phyloP scores from a whole-genome alignment of 2,797 vertebrate species.

The Salmo trutta region DNA sequence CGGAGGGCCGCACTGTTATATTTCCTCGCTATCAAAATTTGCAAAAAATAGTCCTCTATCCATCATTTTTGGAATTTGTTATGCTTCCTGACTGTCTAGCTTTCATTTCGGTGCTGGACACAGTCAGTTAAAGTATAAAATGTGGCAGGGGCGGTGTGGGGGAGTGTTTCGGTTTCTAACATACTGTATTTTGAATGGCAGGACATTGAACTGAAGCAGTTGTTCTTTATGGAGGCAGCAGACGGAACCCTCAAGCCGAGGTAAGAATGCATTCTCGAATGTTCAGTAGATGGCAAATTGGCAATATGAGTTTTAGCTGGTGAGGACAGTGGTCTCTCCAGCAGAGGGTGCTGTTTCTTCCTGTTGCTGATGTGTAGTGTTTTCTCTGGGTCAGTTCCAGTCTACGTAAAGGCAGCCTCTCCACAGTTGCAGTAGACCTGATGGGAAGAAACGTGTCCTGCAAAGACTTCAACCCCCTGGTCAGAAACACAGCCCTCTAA shows the following conservation, averaged over 20 bases:
- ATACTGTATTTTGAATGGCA: not conserved
- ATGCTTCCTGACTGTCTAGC: too few species aligned
- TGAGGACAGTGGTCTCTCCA: not conserved
- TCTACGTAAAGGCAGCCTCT: not conserved
- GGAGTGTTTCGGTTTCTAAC: not conserved
- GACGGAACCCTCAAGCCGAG: not conserved
- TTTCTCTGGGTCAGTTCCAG: constrained; percentile 1
- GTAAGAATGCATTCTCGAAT: not conserved
- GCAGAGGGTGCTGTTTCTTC: not conserved
- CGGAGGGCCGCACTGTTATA: too few species aligned
- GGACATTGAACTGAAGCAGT: not conserved
- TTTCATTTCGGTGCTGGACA: too few species aligned
- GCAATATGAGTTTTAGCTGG: not conserved
- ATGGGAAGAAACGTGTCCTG: constrained; percentile 9
- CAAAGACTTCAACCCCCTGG: constrained; percentile 13
- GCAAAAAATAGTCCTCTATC: too few species aligned
- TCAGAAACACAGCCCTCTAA: not conserved
- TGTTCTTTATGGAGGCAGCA: not conserved
- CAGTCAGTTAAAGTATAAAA: too few species aligned
- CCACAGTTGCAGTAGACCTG: constrained; percentile 49
- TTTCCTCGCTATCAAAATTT: too few species aligned
- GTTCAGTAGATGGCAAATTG: not conserved
- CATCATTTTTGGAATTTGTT: too few species aligned
- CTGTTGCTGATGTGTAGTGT: not conserved
- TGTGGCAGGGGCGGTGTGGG: not conserved